Evolutionary conservation across 2,113 vertebrate species (phyloP).

Genomic region (Eulemur macaco): DNA sequence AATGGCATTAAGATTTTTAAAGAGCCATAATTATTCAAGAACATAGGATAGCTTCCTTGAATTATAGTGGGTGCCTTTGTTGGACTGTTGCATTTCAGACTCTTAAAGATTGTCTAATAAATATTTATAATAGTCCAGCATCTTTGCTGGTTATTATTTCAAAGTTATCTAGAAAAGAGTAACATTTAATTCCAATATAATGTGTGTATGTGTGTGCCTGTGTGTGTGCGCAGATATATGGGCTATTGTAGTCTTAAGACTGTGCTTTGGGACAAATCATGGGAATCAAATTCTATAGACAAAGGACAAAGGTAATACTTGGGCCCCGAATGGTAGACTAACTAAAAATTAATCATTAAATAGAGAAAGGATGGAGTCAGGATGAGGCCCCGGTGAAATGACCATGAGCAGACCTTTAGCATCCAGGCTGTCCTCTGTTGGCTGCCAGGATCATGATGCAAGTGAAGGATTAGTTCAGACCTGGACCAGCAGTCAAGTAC

Average conservation of each 20-base stretch:
- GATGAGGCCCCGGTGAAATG: accelerated
- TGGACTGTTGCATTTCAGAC: neutral
- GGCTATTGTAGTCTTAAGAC: neutral
- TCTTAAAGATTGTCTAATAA: neutral
- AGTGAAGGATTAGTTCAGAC: neutral
- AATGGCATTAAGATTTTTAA: neutral
- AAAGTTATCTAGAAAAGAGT: neutral
- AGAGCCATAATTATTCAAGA: neutral
- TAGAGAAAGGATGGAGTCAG: neutral
- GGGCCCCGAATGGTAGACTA: neutral
- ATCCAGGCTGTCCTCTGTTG: neutral
- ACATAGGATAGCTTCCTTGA: neutral
- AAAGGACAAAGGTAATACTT: neutral
- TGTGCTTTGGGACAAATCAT: neutral
- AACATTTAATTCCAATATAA: neutral
- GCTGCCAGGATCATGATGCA: neutral
- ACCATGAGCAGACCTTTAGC: neutral
- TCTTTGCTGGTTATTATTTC: neutral
- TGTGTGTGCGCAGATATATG: too few relatives aligned
- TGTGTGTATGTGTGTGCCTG: neutral
- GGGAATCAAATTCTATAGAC: neutral
- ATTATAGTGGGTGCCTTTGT: neutral
- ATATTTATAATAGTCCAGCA: neutral
- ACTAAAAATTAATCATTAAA: neutral
- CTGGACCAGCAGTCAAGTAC: neutral